Evolutionary conservation across 2,797 vertebrate genomes (phyloP).

Genomic region (Mormyrops boulengeri): DNA sequence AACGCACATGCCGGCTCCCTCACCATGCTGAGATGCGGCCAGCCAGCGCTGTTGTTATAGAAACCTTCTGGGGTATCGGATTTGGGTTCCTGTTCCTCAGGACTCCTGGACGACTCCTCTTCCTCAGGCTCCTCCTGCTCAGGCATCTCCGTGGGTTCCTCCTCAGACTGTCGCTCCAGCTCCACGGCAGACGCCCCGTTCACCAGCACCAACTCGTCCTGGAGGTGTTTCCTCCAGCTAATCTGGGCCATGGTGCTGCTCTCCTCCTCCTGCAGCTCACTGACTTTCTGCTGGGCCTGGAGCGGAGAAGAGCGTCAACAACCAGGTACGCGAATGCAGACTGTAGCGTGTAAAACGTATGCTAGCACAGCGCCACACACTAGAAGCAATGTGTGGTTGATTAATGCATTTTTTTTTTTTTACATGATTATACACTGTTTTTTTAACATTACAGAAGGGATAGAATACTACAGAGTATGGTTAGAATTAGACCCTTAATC

Average conservation of each 20-base stretch:
- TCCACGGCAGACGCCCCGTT: constrained; percentile 65
- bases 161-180: constrained; percentile 36
- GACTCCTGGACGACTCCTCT: constrained; percentile 59
- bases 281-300: constrained; percentile 79
- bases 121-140: constrained; percentile 44
- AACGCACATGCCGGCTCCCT: constrained; percentile 29
- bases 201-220: constrained; percentile 73
- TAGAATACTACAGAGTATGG: neutral
- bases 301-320: neutral
- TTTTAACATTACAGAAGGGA: neutral
- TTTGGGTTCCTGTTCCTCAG: constrained; percentile 62
- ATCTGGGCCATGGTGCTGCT: constrained; percentile 69
- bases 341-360: neutral
- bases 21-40: constrained; percentile 41
- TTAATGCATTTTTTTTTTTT: neutral
- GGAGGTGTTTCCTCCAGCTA: constrained; percentile 76
- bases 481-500: neutral
- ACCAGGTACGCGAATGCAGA: neutral
- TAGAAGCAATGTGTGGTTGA: neutral
- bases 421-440: neutral
- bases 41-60: constrained; percentile 46
- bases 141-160: constrained; percentile 20
- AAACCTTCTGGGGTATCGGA: constrained; percentile 54
- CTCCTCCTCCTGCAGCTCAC: constrained; percentile 77
- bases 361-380: neutral